Percentiles rank a stretch among this genome's conserved stretches.
phyloP scores from a whole-genome alignment of 2,888 invertebrate species.

The Drosophila paramelanica region DNA sequence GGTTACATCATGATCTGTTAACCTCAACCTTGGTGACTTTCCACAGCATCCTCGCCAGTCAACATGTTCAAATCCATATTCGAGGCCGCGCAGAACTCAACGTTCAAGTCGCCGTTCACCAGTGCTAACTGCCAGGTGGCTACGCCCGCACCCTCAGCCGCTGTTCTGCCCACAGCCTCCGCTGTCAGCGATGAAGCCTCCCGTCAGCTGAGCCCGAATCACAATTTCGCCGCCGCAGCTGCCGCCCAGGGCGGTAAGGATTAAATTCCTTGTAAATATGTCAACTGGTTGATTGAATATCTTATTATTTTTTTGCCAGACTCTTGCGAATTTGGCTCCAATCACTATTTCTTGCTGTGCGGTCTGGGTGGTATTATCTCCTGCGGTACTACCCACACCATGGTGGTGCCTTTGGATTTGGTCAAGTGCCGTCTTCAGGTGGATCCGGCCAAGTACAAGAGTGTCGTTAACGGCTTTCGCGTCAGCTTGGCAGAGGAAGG shows the following conservation, averaged over 20 bases:
- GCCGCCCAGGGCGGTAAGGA: slow-evolving; percentile 78
- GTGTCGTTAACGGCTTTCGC: slow-evolving; percentile 88
- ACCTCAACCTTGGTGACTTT: slow-evolving; percentile 48
- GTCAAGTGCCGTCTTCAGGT: slow-evolving; percentile 98
- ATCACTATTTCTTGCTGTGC: slow-evolving; percentile 95
- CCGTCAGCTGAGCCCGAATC: slow-evolving; percentile 73
- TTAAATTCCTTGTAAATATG: no score
- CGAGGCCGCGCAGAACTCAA: slow-evolving; percentile 88
- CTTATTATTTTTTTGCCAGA: slow-evolving; percentile 79
- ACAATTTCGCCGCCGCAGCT: slow-evolving; percentile 83
- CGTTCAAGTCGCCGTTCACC: slow-evolving; percentile 88
- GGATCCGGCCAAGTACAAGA: slow-evolving; percentile 96
- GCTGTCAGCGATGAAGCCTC: slow-evolving; percentile 41
- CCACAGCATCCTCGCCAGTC: slow-evolving; percentile 37
- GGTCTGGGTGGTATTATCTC: slow-evolving; percentile 93
- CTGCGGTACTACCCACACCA: slow-evolving; percentile 86
- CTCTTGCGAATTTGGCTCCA: slow-evolving; percentile 96
- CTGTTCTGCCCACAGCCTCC: slow-evolving; percentile 31
- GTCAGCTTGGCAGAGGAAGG: slow-evolving; percentile 95
- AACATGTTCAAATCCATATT: slow-evolving; percentile 87
- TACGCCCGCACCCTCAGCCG: slow-evolving; percentile 50
- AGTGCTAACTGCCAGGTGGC: slow-evolving; percentile 87
- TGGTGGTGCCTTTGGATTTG: slow-evolving; percentile 96
- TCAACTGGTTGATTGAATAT: no score
- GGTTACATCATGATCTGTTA: slow-evolving; percentile 68